Conservation (phyloP, 1,140 invertebrate species). For the Prorops nasuta region DNA sequence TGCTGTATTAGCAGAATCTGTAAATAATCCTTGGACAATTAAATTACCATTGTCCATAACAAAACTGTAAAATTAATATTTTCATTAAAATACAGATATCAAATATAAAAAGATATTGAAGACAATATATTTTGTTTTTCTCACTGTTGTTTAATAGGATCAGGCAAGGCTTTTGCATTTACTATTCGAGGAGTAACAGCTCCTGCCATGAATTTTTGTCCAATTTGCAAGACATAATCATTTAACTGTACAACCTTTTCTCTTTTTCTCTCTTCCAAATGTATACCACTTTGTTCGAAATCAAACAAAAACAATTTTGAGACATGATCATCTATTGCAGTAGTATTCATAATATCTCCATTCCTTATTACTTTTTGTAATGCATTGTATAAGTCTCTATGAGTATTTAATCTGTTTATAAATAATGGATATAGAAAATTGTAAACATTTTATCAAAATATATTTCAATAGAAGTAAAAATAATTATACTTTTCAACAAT, state of each 20-base stretch:
- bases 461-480: conserved; percentile 12
- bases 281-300: conserved; percentile 96
- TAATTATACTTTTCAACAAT: conserved; percentile 81
- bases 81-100: neutral
- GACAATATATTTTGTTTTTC: conserved; percentile 29
- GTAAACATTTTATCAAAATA: conserved; percentile 6
- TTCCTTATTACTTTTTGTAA: conserved; percentile 68
- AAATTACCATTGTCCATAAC: conserved; percentile 69
- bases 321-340: conserved; percentile 80
- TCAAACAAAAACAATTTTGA: conserved; percentile 89
- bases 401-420: conserved; percentile 84
- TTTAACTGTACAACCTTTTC: conserved; percentile 81
- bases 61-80: conserved; percentile 62
- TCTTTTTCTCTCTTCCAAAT: conserved; percentile 77
- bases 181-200: conserved; percentile 68
- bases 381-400: conserved; percentile 77
- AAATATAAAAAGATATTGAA: conserved; percentile 6
- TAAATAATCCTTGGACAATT: conserved; percentile 74
- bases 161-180: conserved; percentile 65
- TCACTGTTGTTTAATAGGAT: conserved; percentile 74
- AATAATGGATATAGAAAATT: conserved; percentile 18
- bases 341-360: conserved; percentile 70
- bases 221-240: conserved; percentile 71
- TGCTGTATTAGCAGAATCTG: conserved; percentile 75
- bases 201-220: conserved; percentile 83